phyloP scores from a whole-genome alignment of 2,797 vertebrate species.

The Eremophila alpestris region DNA sequence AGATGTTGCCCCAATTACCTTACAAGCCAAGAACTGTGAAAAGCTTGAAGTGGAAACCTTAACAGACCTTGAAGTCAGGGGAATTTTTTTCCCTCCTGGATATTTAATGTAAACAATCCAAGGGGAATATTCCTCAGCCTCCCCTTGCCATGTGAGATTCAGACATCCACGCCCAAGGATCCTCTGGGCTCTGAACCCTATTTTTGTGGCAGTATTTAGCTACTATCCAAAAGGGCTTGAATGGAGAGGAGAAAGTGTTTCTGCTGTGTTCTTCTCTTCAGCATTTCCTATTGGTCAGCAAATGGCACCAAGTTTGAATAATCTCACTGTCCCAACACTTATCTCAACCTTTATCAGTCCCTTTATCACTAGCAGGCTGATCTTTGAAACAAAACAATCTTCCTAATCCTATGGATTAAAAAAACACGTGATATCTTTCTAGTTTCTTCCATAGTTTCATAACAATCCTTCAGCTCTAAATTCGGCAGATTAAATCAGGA shows the following conservation, averaged over 20 bases:
- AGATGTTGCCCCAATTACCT: not conserved
- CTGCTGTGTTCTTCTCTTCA: not conserved
- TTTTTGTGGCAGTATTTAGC: not conserved
- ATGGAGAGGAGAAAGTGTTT: not conserved
- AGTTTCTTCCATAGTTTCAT: not conserved
- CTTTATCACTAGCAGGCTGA: not conserved
- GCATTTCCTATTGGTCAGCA: not conserved
- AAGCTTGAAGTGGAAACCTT: not conserved
- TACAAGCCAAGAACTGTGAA: not conserved
- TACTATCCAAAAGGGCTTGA: not conserved
- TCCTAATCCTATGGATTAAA: not conserved
- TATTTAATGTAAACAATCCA: not conserved
- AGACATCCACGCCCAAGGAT: not conserved
- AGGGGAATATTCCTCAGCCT: not conserved
- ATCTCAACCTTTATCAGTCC: not conserved
- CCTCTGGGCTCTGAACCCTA: not conserved
- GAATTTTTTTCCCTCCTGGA: not conserved
- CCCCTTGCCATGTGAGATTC: not conserved
- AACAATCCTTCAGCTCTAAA: not conserved
- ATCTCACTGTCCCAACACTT: not conserved
- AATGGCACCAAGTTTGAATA: not conserved
- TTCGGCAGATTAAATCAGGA: not conserved
- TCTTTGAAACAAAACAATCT: not conserved
- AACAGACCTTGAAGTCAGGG: not conserved
- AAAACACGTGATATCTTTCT: not conserved